These are phyloP conservation scores for Pelmatolapia mariae DNA, from an alignment of 2,113 vertebrate species.

Conservation along the genomic window DNA sequence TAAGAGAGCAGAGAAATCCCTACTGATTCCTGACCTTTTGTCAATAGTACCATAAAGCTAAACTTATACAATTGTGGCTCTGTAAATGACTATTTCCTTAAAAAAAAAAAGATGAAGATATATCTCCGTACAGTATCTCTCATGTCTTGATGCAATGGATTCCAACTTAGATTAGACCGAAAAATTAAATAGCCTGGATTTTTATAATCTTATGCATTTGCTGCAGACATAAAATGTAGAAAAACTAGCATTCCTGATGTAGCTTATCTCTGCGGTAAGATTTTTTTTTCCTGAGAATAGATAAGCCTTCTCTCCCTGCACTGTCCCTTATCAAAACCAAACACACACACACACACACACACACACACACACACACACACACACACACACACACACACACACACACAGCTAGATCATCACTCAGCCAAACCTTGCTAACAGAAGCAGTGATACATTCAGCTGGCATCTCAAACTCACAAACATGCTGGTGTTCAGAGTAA, in stretches of 20 bases:
- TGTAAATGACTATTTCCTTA: background rate
- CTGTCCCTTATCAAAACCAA: slow-evolving; percentile 27
- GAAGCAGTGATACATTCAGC: background rate
- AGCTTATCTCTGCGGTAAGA: slow-evolving; percentile 20
- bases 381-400: background rate
- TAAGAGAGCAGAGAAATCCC: background rate
- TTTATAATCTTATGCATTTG: slow-evolving; percentile 5
- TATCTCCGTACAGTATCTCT: background rate
- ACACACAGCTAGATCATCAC: background rate
- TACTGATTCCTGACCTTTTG: slow-evolving; percentile 15
- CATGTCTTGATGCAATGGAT: background rate
- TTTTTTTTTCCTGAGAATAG: slow-evolving; percentile 2
- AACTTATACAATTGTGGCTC: background rate
- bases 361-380: background rate
- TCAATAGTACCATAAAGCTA: slow-evolving; percentile 6
- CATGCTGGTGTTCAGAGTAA: background rate
- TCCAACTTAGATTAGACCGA: background rate
- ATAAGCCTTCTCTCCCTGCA: slow-evolving; percentile 14
- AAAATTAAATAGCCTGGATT: background rate
- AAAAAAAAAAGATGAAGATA: background rate
- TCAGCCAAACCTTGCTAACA: background rate
- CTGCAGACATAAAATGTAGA: background rate
- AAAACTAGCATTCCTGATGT: background rate
- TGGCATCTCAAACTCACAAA: background rate
- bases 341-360: background rate